Base-by-base conservation (phyloP, 2,113 vertebrate species). In the Entelurus aequoreus region DNA sequence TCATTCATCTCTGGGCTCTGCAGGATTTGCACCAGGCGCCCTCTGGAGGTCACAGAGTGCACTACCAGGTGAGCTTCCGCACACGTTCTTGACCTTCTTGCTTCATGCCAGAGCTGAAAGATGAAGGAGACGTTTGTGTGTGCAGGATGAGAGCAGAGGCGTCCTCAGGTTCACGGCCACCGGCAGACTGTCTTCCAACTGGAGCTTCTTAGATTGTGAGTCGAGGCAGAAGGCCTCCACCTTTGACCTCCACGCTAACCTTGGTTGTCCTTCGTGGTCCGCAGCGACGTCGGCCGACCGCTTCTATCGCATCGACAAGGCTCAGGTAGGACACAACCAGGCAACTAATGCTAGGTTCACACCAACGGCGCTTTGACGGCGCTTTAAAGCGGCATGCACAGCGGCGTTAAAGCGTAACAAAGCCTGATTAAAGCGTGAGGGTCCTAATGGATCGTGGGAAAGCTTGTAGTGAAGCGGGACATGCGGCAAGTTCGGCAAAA, bases 131-230 rank as follows among this genome's bases (percentile, higher is more conserved):
- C 3, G 15, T 50, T 28, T 76, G 37, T 62, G 46, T 63, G 46
- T 63, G 1, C 90, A 97, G 71, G 94, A 98, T 81, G 90, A 92
- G 77, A 71, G 58, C 71, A 36, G 84, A 76, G 84, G 81, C 14
- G n/a, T 90, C 57, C 65, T 81, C 40, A 86, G 92, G 85, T 90
- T 92, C 9, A 88, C 92, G 66, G 96, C 95, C 13, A 86, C 92
- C 66, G 93, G 93, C 76, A 90, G 92, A 78, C 93, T 99, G 42
- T 98, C 96, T 63, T 84, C 94, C 16, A 93, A 93, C 86, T 99
- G 97, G 97, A 98, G 96, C 89, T 99, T 99, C 89, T 91, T 99
- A 81, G 97, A 99, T 2, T 98, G 97, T 99, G 82, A 96, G 94
- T 93, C 2, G 4, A 37, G 28, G 5, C 6, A 46, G n/a, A 5